Conservation (phyloP, 2,888 invertebrate genomes). For the Mythimna ferrago region DNA sequence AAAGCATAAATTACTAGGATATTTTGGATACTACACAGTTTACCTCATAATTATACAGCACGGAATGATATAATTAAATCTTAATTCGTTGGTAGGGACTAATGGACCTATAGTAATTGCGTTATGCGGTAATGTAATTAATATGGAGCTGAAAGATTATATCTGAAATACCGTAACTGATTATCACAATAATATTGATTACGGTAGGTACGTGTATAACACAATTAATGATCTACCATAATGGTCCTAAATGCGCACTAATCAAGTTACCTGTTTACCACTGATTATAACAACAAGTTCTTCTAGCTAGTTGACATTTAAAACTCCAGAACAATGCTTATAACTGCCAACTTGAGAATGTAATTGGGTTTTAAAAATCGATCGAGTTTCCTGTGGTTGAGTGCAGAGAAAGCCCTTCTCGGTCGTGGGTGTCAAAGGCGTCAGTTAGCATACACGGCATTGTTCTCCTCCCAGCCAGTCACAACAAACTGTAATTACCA, state of each 20-base stretch:
- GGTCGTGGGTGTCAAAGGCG: slow-evolving; percentile 11
- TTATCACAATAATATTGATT: neutral
- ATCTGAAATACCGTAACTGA: neutral
- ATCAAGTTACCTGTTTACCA: neutral
- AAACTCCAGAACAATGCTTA: neutral
- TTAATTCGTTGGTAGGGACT: slow-evolving; percentile 15
- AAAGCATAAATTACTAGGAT: slow-evolving; percentile 38
- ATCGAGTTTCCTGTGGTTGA: neutral
- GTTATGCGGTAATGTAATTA: slow-evolving; percentile 18
- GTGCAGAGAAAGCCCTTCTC: neutral
- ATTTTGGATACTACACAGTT: slow-evolving; percentile 35
- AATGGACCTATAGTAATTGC: neutral
- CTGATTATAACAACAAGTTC: neutral
- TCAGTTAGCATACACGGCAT: slow-evolving; percentile 13
- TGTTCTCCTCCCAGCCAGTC: slow-evolving; percentile 25
- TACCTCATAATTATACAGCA: slow-evolving; percentile 44
- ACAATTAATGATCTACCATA: neutral
- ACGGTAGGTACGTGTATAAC: too few relatives aligned
- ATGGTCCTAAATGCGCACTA: neutral
- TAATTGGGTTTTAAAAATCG: slow-evolving; percentile 10
- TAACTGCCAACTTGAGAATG: neutral
- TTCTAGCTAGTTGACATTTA: neutral
- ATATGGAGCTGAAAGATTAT: slow-evolving; percentile 1
- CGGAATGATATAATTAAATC: slow-evolving; percentile 26
- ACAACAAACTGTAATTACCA: slow-evolving; percentile 43